phyloP scores from a whole-genome alignment of 2,113 vertebrate genomes.

The Cochlearius cochlearius region DNA sequence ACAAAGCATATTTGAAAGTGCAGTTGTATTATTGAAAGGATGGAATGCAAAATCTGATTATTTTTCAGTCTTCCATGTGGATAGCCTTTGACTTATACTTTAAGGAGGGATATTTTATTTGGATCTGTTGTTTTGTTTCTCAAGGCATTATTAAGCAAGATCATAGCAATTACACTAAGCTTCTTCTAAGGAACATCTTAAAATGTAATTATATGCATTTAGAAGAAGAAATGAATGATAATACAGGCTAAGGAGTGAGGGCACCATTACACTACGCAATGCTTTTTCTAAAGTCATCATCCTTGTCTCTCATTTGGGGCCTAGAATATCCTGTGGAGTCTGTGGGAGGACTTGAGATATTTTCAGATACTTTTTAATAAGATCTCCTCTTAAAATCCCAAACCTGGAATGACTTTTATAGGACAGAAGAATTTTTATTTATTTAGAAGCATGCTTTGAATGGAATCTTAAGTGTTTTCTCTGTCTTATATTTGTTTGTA shows the following conservation, averaged over 20 bases:
- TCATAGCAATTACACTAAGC: conserved; percentile 61
- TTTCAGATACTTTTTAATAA: not conserved
- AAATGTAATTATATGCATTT: conserved; percentile 56
- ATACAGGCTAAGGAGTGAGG: conserved; percentile 33
- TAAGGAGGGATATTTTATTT: conserved; percentile 67
- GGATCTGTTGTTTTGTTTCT: conserved; percentile 67
- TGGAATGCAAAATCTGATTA: conserved; percentile 74
- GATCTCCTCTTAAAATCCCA: not conserved
- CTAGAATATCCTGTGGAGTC: not conserved
- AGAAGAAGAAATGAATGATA: conserved; percentile 44
- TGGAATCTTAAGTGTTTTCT: not conserved
- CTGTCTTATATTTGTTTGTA: not conserved
- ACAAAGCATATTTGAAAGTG: conserved; percentile 98
- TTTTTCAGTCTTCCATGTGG: conserved; percentile 74
- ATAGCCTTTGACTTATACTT: conserved; percentile 73
- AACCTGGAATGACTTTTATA: not conserved
- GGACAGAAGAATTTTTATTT: not conserved
- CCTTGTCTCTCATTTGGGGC: not conserved
- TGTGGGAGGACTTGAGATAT: not conserved
- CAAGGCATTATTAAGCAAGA: conserved; percentile 68
- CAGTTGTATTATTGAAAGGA: conserved; percentile 90
- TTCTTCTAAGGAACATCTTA: conserved; percentile 46
- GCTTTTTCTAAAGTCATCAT: conserved; percentile 12
- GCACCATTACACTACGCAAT: not conserved
- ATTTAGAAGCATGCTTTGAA: not conserved